Evolutionary conservation across 2,888 invertebrate genomes (phyloP).

Genomic region (Hoplodrina ambigua): DNA sequence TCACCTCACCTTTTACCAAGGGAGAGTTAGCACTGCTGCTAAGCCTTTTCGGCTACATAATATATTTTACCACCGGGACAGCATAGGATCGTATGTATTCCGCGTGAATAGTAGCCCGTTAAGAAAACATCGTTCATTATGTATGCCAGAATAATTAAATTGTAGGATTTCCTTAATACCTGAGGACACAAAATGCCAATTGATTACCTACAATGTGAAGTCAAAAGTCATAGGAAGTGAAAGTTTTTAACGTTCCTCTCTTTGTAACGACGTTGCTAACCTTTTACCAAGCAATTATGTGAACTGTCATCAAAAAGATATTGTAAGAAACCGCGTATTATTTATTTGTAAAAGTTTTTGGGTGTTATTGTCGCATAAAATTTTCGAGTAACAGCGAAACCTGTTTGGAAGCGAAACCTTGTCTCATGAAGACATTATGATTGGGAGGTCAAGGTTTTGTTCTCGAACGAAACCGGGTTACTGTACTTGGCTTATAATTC

Average conservation of each 20-base stretch:
- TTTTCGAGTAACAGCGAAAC: not conserved
- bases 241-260: conserved; percentile 8
- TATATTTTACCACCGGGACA: not conserved
- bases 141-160: not conserved
- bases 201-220: not conserved
- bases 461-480: not conserved
- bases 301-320: conserved; percentile 2
- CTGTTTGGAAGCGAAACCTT: not conserved
- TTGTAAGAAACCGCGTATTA: not conserved
- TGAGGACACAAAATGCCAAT: conserved; percentile 21
- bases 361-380: not conserved
- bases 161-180: conserved; percentile 1
- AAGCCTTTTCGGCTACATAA: not conserved
- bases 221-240: conserved; percentile 27
- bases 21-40: not conserved
- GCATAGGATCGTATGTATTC: not conserved
- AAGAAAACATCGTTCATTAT: no score
- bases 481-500: not conserved
- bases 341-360: not conserved
- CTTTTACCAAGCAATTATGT: conserved; percentile 8
- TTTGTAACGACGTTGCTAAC: not conserved
- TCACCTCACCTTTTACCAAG: no score
- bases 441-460: not conserved
- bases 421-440: not conserved
- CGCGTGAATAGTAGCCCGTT: not conserved